A percentile compares a stretch with the other conserved stretches of the same genome.
Conservation (phyloP, 2,113 vertebrate species). For the Euleptes europaea region DNA sequence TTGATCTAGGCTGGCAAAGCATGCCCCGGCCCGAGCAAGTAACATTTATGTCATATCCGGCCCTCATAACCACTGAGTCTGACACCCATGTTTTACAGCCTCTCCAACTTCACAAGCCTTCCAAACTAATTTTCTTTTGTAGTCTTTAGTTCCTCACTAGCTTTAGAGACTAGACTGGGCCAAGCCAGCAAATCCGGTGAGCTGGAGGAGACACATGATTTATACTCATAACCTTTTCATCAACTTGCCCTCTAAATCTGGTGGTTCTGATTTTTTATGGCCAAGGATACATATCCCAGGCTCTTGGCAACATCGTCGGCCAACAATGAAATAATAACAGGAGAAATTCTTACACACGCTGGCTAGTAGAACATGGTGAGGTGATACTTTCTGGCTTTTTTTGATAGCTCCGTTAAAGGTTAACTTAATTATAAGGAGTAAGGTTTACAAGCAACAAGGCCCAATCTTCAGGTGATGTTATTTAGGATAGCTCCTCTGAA, state of each 20-base stretch:
- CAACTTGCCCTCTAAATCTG: accelerated
- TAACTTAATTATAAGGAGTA: slow-evolving; percentile 41
- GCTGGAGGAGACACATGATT: slow-evolving; percentile 24
- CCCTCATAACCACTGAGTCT: too few species aligned
- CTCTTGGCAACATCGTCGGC: background rate
- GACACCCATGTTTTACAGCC: too few species aligned
- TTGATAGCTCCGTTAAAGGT: slow-evolving; percentile 38
- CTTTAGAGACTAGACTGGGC: slow-evolving; percentile 20
- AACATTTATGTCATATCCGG: too few species aligned
- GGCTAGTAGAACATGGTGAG: slow-evolving; percentile 35
- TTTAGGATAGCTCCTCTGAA: slow-evolving; percentile 13
- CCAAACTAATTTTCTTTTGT: background rate
- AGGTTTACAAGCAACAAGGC: slow-evolving; percentile 25
- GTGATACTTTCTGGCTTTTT: slow-evolving; percentile 24
- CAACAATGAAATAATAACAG: background rate
- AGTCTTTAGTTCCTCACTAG: slow-evolving; percentile 37
- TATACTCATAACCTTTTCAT: slow-evolving; percentile 27
- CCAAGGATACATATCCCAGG: background rate
- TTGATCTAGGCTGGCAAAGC: too few species aligned
- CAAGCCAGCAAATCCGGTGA: slow-evolving; percentile 36
- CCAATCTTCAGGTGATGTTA: slow-evolving; percentile 42
- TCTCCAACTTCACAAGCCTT: background rate
- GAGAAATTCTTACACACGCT: slow-evolving; percentile 41
- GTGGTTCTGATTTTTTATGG: background rate
- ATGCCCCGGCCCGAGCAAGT: too few species aligned